phyloP scores from a whole-genome alignment of 2,113 vertebrate genomes.

The Pseudolaguvia tuberculata region DNA sequence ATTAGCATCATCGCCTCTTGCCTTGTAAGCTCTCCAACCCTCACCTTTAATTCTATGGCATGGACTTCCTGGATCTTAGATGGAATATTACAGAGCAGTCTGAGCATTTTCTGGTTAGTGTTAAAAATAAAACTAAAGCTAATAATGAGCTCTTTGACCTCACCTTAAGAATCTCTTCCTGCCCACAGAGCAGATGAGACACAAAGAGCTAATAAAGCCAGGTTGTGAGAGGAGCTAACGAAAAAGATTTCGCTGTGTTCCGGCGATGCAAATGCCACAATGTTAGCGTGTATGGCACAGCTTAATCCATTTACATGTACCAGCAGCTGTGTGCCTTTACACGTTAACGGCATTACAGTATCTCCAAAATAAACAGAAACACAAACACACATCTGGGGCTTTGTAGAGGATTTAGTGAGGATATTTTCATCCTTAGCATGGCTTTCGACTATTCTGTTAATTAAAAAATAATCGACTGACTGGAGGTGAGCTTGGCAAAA shows the following conservation, averaged over 20 bases:
- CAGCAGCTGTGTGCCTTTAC: neutral
- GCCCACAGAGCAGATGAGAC: constrained; percentile 52
- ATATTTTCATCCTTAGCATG: neutral
- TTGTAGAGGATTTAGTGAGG: neutral
- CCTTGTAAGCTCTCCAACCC: too few species aligned
- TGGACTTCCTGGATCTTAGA: neutral
- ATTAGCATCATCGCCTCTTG: too few species aligned
- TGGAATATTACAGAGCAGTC: neutral
- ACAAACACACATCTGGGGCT: neutral
- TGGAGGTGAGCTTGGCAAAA: neutral
- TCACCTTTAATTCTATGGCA: neutral
- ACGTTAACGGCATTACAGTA: neutral
- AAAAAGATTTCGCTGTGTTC: constrained; percentile 48
- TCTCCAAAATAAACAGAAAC: neutral
- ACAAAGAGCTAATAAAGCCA: neutral
- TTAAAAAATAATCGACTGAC: neutral
- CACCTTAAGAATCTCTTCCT: constrained; percentile 28
- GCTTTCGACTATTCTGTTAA: neutral
- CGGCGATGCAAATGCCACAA: constrained; percentile 50
- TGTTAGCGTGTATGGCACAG: constrained; percentile 41
- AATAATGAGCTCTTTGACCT: too few species aligned
- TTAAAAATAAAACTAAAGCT: neutral
- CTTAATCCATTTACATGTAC: constrained; percentile 22
- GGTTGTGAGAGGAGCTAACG: constrained; percentile 49
- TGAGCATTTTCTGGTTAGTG: neutral